phyloP scores from a whole-genome alignment of 2,113 vertebrate species.

The Dromaius novaehollandiae region DNA sequence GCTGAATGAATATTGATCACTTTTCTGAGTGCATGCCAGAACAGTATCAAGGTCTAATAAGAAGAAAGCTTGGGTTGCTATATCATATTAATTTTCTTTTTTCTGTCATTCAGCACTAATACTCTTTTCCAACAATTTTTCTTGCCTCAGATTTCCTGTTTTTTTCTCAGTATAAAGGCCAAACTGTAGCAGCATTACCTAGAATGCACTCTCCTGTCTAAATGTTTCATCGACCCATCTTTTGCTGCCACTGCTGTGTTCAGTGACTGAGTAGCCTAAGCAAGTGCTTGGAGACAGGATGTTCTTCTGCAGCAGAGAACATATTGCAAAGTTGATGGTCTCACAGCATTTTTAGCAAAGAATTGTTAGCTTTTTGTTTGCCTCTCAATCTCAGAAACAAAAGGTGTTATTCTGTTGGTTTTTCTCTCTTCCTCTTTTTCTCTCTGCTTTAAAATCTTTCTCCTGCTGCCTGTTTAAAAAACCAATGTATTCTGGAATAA shows the following conservation, averaged over 20 bases:
- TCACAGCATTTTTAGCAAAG: background rate
- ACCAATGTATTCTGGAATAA: background rate
- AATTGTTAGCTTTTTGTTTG: background rate
- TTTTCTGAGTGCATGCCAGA: background rate
- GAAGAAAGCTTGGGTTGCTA: background rate
- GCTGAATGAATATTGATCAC: background rate
- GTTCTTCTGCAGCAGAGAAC: background rate
- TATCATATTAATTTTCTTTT: accelerated
- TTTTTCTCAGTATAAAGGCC: background rate
- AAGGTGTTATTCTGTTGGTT: background rate
- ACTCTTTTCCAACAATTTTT: background rate
- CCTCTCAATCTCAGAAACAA: background rate
- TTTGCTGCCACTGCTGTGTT: background rate
- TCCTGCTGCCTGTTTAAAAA: background rate
- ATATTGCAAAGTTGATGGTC: background rate
- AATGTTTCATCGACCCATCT: background rate
- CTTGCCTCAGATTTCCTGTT: background rate
- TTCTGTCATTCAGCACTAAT: background rate
- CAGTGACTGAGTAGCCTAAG: background rate
- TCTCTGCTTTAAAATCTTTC: background rate
- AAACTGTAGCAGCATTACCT: background rate
- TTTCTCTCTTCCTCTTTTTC: background rate
- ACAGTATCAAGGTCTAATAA: background rate
- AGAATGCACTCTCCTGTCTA: background rate
- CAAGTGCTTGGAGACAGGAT: background rate